Conservation (phyloP, 2,113 vertebrate species). For the Motacilla tschutschensis region DNA sequence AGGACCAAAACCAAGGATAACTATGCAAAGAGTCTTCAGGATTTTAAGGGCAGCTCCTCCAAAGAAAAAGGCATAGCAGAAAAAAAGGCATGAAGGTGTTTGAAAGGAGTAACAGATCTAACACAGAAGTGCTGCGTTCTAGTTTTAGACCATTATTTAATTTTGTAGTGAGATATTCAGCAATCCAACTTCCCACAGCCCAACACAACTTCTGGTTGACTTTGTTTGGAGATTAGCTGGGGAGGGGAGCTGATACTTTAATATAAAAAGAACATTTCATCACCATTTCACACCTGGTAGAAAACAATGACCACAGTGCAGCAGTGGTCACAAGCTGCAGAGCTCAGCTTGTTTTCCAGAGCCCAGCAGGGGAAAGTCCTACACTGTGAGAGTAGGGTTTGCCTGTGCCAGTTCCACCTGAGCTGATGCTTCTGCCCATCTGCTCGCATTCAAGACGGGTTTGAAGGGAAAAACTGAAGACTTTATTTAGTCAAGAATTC, state of each 20-base stretch:
- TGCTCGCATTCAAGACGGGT: rapidly evolving
- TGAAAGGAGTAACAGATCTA: not conserved
- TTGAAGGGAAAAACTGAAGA: not conserved
- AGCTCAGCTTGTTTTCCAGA: not conserved
- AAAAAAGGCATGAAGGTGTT: not conserved
- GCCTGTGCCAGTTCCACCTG: not conserved
- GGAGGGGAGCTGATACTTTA: not conserved
- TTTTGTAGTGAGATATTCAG: not conserved
- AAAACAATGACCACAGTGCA: not conserved
- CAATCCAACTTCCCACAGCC: not conserved
- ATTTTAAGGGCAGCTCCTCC: not conserved
- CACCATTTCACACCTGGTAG: not conserved
- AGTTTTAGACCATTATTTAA: not conserved
- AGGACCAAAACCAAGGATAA: not conserved
- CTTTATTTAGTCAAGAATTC: not conserved
- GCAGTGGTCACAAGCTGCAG: not conserved
- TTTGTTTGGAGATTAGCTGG: not conserved
- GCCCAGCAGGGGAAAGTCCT: not conserved
- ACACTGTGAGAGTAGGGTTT: rapidly evolving
- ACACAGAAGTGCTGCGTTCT: not conserved
- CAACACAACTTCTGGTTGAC: not conserved
- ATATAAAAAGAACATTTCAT: not conserved
- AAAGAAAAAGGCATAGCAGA: not conserved
- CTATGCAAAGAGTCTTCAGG: not conserved
- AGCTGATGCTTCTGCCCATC: not conserved